Evolutionary conservation across 1,140 invertebrate species (phyloP), one percentile per base, ranked within the genome.

Genomic region (Drosophila saltans): DNA sequence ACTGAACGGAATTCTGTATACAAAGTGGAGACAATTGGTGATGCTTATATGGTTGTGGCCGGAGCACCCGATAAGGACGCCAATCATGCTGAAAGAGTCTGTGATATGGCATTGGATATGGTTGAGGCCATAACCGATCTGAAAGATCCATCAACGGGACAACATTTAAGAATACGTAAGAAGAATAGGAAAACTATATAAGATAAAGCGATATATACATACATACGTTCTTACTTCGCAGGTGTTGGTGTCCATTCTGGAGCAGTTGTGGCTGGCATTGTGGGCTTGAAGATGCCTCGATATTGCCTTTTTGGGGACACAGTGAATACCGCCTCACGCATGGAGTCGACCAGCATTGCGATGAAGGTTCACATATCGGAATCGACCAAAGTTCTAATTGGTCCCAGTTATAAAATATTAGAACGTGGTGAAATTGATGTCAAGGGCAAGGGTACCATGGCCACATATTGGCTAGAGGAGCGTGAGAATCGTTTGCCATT

Each of bases 21-120:
- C 92, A 99, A 99, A 95, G 98, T 99, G 6, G 98, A 99, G 93
- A 99, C 98, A 0, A 99, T 99, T 79, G 98, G 98, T 0, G 98
- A 98, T 91, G 98, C 98, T 0, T 99, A 99, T 89, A 99, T 99
- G 98, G 97, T 98, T 1, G 98, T 99, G 1, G 97, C 97, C 11
- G 98, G 98, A 0, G 97, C 98, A 10, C 98, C 98, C 0, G 97
- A 98, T 67, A 96, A 96, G 79, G 96, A 97, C 91, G 94, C 94
- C 45, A 96, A 98, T 91, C 98, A 99, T 91, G 98, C 98, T 0
- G 96, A 98, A 91, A 96, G 96, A 78, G 97, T 99, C 11, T 99
- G 98, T 84, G 96, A 98, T 92, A 98, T 99, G 97, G 98, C 98
- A 0, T 92, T 99, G 21, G 98, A 99, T 89, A 98, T 99, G 98